Evolutionary conservation across 2,888 invertebrate species (phyloP).

Genomic region (Kryphioiulus occultus): DNA sequence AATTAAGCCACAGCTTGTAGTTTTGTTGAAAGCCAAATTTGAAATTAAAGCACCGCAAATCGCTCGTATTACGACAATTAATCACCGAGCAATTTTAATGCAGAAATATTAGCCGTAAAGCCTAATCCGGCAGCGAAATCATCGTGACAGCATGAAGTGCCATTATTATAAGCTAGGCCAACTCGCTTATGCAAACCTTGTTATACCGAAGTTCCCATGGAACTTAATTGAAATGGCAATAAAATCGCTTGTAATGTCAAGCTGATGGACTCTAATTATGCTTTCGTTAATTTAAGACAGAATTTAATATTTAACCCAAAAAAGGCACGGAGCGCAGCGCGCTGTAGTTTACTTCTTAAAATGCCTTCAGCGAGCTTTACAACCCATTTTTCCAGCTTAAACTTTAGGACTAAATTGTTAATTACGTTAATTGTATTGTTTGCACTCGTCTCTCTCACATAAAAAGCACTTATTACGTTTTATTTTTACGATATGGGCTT

Average conservation of each 20-base stretch:
- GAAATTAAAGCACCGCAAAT: conserved; percentile 34
- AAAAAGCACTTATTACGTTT: conserved; percentile 2
- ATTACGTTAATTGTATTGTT: conserved; percentile 20
- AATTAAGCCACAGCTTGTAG: conserved; percentile 34
- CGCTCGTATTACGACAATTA: conserved; percentile 9
- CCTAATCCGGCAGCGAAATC: background rate
- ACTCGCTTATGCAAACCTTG: conserved; percentile 18
- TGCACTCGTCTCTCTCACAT: background rate
- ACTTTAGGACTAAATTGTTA: background rate
- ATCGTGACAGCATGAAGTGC: background rate
- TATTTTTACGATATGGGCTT: conserved; percentile 28
- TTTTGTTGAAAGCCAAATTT: conserved; percentile 18
- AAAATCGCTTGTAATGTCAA: conserved; percentile 8
- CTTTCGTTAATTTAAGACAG: conserved; percentile 30
- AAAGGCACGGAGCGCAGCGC: background rate
- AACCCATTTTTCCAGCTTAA: background rate
- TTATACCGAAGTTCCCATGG: background rate
- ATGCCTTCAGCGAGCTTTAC: background rate
- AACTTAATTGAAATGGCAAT: conserved; percentile 22
- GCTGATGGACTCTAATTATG: conserved; percentile 27
- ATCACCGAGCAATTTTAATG: conserved; percentile 7
- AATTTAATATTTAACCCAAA: conserved; percentile 36
- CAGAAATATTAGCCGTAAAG: conserved; percentile 28
- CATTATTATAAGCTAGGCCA: conserved; percentile 20
- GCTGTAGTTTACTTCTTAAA: background rate